Percentiles rank a stretch among this genome's conserved stretches.
Evolutionary conservation across 1,140 invertebrate species (phyloP).

Genomic region (Archivesica marissinica): DNA sequence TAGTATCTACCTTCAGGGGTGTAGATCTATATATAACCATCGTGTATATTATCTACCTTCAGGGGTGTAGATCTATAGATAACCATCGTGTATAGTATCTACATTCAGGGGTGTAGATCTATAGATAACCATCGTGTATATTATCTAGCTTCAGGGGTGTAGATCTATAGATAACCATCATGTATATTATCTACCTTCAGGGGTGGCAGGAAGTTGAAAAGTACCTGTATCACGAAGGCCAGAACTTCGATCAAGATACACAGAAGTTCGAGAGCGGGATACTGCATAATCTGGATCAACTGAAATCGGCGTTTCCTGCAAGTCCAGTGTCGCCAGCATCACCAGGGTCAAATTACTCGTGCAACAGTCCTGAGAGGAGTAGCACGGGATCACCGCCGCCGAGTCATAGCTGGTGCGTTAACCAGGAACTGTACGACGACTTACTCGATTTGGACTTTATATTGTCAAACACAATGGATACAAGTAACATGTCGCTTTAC

Average conservation of each 20-base stretch:
- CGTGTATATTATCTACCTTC: too few species aligned
- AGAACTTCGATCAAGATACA: slow-evolving; percentile 71
- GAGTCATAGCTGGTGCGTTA: slow-evolving; percentile 10
- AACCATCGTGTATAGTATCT: too few species aligned
- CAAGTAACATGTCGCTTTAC: slow-evolving; percentile 68
- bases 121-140: too few species aligned
- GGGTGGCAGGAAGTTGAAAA: slow-evolving; percentile 81
- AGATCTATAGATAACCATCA: too few species aligned
- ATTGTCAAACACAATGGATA: slow-evolving; percentile 78
- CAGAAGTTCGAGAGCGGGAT: slow-evolving; percentile 78
- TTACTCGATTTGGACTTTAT: slow-evolving; percentile 83
- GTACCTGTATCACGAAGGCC: slow-evolving; percentile 67
- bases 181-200: slow-evolving; percentile 69
- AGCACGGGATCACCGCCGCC: slow-evolving; percentile 37
- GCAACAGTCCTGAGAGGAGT: slow-evolving; percentile 22
- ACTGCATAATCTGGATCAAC: slow-evolving; percentile 71
- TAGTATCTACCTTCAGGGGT: too few species aligned
- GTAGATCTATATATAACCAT: too few species aligned
- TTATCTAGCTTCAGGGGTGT: too few species aligned
- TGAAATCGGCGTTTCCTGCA: slow-evolving; percentile 26
- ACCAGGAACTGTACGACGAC: slow-evolving; percentile 75
- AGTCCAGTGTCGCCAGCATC: slow-evolving; percentile 48
- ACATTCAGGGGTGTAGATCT: too few species aligned
- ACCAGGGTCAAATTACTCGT: slow-evolving; percentile 55
- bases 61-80: too few species aligned